Evolutionary conservation across 2,113 vertebrate species (phyloP).

Genomic region (Cyphotilapia sp.): DNA sequence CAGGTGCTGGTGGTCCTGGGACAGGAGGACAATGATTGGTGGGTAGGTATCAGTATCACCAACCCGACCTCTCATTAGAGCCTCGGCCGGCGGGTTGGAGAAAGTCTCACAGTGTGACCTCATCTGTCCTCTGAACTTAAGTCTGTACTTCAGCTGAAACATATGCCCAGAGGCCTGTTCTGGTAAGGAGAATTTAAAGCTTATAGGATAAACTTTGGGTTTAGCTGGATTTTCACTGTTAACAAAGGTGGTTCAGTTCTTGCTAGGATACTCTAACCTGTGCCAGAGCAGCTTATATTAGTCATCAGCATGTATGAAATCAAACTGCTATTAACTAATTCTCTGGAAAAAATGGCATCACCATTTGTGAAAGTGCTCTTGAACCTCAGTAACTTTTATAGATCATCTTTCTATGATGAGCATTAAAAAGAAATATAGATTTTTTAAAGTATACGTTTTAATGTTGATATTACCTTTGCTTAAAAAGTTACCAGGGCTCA

Average conservation of each 20-base stretch:
- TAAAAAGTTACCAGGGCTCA: neutral
- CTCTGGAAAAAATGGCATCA: neutral
- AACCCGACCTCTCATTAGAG: neutral
- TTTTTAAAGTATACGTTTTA: neutral
- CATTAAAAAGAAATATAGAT: neutral
- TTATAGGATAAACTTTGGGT: neutral
- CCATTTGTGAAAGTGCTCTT: neutral
- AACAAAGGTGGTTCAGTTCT: neutral
- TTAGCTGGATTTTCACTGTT: neutral
- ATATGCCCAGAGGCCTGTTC: neutral
- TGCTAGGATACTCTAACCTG: neutral
- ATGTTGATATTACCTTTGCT: neutral
- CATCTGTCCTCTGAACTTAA: neutral
- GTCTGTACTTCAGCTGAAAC: neutral
- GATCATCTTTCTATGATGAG: neutral
- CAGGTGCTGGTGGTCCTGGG: constrained; percentile 56
- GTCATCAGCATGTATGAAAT: neutral
- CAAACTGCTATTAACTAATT: neutral
- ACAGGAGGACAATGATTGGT: constrained; percentile 56
- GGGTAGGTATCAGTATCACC: constrained; percentile 49
- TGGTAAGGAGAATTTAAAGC: neutral
- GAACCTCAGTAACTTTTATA: neutral
- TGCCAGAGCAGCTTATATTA: neutral
- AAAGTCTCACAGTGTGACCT: neutral
- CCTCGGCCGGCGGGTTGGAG: neutral